phyloP scores from a whole-genome alignment of 1,140 invertebrate genomes.

The Conopomorpha cramerella region DNA sequence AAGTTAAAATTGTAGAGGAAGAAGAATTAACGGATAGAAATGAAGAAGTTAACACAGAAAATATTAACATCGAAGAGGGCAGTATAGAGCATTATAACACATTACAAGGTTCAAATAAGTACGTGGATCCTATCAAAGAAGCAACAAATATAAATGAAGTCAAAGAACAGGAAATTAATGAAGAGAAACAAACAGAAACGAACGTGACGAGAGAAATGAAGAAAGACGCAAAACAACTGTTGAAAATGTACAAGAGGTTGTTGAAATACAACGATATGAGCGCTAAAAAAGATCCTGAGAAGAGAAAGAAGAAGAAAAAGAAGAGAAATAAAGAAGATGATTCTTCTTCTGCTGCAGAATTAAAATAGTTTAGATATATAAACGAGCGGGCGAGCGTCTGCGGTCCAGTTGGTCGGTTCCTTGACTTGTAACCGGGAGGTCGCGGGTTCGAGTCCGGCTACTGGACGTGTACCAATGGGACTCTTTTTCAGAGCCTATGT shows the following conservation, averaged over 20 bases:
- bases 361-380: no score
- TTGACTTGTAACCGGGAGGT: no score
- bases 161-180: constrained; percentile 1
- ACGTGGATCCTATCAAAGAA: constrained; percentile 36
- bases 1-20: constrained; percentile 17
- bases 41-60: constrained; percentile 4
- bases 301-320: constrained; percentile 40
- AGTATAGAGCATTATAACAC: constrained; percentile 49
- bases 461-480: neutral
- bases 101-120: constrained; percentile 42
- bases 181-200: constrained; percentile 2
- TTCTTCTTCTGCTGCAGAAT: no score
- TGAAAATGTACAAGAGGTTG: constrained; percentile 56
- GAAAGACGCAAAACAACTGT: constrained; percentile 46
- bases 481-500: no score
- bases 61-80: constrained; percentile 27
- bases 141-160: constrained; percentile 10
- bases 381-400: constrained; percentile 1
- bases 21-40: constrained; percentile 5
- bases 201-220: constrained; percentile 36
- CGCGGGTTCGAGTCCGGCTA: neutral
- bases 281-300: constrained; percentile 28
- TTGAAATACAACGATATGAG: constrained; percentile 48
- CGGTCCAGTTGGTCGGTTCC: no score
- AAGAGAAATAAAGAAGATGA: constrained; percentile 27